Evolutionary conservation across 1,140 invertebrate species (phyloP).

Genomic region (Bombus breviceps): DNA sequence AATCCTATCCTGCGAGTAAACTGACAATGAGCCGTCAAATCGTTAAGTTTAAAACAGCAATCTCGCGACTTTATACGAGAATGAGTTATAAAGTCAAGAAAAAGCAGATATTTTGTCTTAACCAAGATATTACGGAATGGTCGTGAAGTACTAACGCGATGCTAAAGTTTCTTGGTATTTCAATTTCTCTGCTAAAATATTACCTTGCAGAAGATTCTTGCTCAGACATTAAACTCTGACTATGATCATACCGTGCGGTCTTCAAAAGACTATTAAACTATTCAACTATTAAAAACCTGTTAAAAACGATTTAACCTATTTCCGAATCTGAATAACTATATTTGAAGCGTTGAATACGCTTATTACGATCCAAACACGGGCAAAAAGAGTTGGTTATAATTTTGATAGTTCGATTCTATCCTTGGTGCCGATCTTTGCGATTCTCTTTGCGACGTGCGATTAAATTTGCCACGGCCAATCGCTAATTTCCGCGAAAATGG

Average conservation of each 20-base stretch:
- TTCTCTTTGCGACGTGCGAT: neutral
- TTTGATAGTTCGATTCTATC: neutral
- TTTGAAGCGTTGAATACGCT: neutral
- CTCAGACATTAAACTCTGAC: too few relatives aligned
- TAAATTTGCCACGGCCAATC: constrained; percentile 33
- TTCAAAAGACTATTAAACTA: neutral
- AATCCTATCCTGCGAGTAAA: neutral
- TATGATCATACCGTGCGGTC: neutral
- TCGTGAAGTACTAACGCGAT: neutral
- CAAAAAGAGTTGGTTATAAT: neutral
- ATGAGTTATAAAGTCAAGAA: neutral
- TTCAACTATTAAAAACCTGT: neutral
- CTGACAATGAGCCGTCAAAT: neutral
- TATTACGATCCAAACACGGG: neutral
- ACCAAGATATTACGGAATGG: neutral
- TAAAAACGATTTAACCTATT: neutral
- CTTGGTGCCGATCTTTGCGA: neutral
- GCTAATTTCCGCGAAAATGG: neutral
- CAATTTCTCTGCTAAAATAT: neutral
- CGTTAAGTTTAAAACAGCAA: neutral
- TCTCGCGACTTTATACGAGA: neutral
- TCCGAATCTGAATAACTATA: neutral
- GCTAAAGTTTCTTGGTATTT: neutral
- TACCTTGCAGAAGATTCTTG: too few relatives aligned
- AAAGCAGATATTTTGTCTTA: neutral